Evolutionary conservation across 2,113 vertebrate species (phyloP).

Genomic region (Microtus richardsoni): DNA sequence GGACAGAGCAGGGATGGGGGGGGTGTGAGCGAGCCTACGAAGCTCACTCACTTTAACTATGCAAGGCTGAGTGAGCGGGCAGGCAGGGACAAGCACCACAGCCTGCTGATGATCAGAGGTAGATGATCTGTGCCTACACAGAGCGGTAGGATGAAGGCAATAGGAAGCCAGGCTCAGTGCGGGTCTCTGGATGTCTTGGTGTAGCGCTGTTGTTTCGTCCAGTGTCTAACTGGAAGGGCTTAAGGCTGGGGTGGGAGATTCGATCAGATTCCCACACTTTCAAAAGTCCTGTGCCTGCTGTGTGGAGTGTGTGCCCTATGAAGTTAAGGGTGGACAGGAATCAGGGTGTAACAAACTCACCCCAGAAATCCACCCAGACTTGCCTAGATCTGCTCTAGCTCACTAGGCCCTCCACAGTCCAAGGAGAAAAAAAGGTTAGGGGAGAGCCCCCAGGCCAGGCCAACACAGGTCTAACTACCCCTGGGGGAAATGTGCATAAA

Average conservation of each 20-base stretch:
- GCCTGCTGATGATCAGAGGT: background rate
- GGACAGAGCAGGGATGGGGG: background rate
- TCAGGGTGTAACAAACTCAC: background rate
- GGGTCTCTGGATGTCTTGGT: fast-evolving
- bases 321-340: background rate
- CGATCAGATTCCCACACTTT: background rate
- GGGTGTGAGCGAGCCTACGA: background rate
- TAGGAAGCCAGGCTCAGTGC: background rate
- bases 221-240: background rate
- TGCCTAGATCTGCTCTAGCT: background rate
- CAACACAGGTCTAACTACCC: background rate
- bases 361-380: background rate
- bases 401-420: background rate
- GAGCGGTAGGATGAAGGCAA: background rate
- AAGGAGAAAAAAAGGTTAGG: background rate
- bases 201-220: background rate
- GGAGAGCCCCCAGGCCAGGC: background rate
- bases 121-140: background rate
- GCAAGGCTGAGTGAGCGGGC: background rate
- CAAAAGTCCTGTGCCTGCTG: background rate
- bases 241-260: background rate
- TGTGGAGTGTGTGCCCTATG: too few relatives aligned
- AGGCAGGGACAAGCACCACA: too few relatives aligned
- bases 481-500: background rate
- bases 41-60: background rate